Percentiles rank a stretch among this genome's conserved stretches.
These are phyloP conservation scores for Rousettus leschenaultii DNA, from an alignment of 2,113 vertebrate genomes.

Conservation along the genomic window DNA sequence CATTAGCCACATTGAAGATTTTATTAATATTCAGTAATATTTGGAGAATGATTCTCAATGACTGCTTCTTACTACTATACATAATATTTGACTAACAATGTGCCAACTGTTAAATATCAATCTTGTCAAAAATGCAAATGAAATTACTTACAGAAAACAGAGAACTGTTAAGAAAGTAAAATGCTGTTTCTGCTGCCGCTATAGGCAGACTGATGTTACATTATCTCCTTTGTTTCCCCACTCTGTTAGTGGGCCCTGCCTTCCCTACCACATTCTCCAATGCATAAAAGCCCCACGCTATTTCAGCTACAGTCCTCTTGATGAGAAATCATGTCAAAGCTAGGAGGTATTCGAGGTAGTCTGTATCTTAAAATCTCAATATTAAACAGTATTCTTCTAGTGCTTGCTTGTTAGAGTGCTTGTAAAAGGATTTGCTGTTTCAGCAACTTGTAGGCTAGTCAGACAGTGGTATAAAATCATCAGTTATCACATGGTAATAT, in stretches of 20 bases:
- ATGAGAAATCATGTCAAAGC: neutral
- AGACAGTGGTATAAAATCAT: conserved; percentile 48
- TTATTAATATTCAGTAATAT: conserved; percentile 35
- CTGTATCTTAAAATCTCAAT: conserved; percentile 35
- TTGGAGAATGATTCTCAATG: neutral
- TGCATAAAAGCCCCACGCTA: neutral
- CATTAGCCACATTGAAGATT: neutral
- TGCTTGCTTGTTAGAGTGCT: conserved; percentile 44
- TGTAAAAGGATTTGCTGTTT: conserved; percentile 65
- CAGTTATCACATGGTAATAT: conserved; percentile 58
- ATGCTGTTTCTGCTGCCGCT: neutral
- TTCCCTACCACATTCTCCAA: neutral
- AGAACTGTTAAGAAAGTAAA: neutral
- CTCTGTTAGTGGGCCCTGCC: neutral
- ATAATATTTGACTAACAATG: neutral
- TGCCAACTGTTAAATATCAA: neutral
- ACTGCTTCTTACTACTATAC: neutral
- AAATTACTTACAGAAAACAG: neutral
- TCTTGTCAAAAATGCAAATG: neutral
- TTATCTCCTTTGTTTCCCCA: neutral
- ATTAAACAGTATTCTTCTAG: conserved; percentile 1
- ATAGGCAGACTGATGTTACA: neutral
- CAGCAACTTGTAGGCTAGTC: conserved; percentile 57
- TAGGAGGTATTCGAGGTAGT: neutral
- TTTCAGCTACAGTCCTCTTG: neutral